phyloP scores from a whole-genome alignment of 1,140 invertebrate genomes.

The Drosophila kohkoa region DNA sequence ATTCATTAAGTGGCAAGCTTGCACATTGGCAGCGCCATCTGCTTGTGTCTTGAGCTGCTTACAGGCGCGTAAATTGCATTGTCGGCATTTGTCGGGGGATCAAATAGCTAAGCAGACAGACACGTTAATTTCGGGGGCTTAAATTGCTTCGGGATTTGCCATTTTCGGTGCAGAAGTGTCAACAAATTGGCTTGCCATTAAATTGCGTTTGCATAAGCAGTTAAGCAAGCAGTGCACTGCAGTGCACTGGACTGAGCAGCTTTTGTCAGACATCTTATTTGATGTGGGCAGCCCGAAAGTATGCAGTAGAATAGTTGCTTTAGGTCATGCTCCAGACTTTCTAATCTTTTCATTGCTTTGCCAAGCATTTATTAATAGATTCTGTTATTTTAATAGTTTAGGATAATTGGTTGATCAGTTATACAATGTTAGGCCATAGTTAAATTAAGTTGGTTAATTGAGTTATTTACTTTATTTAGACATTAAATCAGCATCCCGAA shows the following conservation, averaged over 20 bases:
- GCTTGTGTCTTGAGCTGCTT: constrained; percentile 43
- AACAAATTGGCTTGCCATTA: constrained; percentile 76
- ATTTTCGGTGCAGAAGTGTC: constrained; percentile 63
- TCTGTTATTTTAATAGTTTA: too few species aligned
- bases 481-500: constrained; percentile 14
- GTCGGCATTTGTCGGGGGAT: constrained; percentile 54
- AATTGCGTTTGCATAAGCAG: constrained; percentile 79
- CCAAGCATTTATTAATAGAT: too few species aligned
- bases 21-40: constrained; percentile 41
- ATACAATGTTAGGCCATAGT: too few species aligned
- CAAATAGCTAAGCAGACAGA: constrained; percentile 34
- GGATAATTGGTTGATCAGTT: too few species aligned
- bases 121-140: constrained; percentile 54
- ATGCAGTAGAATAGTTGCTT: constrained; percentile 37
- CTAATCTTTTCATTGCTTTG: too few species aligned
- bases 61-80: constrained; percentile 73
- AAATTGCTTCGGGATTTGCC: constrained; percentile 37
- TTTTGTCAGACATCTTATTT: constrained; percentile 18
- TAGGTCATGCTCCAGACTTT: too few species aligned
- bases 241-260: not conserved
- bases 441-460: too few species aligned
- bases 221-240: constrained; percentile 22
- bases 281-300: constrained; percentile 45
- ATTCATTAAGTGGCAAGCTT: constrained; percentile 71
- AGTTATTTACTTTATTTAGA: too few species aligned